Percentiles rank a stretch among this genome's conserved stretches.
Conservation (phyloP, 2,888 invertebrate genomes). For the Lepidochitona cinerea region DNA sequence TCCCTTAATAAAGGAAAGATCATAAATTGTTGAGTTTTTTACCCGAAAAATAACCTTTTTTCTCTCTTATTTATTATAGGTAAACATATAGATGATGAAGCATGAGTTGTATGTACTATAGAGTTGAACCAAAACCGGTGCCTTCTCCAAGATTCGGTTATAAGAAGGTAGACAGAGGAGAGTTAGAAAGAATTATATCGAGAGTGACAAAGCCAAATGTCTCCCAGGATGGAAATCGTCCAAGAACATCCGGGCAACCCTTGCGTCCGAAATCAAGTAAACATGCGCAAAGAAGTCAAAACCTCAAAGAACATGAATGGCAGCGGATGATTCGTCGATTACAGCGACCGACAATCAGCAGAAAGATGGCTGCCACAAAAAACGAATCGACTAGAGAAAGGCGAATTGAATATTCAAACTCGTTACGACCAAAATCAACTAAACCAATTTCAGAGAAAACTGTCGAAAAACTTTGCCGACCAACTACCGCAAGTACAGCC, state of each 20-base stretch:
- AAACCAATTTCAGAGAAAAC: slow-evolving; percentile 10
- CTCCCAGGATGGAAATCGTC: neutral
- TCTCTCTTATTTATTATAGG: neutral
- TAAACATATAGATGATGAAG: neutral
- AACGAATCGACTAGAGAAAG: neutral
- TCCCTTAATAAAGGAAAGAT: no score
- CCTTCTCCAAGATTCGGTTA: neutral
- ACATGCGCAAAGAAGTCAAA: neutral
- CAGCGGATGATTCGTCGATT: neutral
- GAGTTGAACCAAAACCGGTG: neutral
- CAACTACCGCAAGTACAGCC: slow-evolving; percentile 46
- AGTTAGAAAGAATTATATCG: neutral
- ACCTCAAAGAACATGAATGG: neutral
- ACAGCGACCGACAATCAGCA: neutral
- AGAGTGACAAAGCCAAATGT: neutral
- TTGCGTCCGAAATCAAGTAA: neutral
- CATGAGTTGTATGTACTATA: neutral
- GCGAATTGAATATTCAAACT: neutral
- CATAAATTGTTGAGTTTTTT: no score
- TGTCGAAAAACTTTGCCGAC: slow-evolving; percentile 38
- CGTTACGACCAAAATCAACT: neutral
- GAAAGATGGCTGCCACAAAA: neutral
- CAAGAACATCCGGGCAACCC: neutral
- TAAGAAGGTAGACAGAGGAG: neutral
- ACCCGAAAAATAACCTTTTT: no score